Evolutionary conservation across 2,888 invertebrate species (phyloP).

Genomic region (Tenthredo scrophulariae): DNA sequence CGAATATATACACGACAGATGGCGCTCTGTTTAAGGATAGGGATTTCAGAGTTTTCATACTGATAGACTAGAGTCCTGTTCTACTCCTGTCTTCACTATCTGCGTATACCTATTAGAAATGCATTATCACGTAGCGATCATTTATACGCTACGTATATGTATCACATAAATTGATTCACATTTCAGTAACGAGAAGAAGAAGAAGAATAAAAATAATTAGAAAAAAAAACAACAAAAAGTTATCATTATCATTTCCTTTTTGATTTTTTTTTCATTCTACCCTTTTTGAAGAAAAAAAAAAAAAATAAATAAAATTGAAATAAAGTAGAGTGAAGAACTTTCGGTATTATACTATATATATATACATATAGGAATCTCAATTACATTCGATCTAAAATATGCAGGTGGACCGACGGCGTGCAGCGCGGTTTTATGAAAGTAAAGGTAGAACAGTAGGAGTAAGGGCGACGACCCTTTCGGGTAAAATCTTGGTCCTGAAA

Average conservation of each 20-base stretch:
- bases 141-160: no score
- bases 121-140: no score
- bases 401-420: not conserved
- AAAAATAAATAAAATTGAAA: no score
- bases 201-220: no score
- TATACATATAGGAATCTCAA: constrained; percentile 23
- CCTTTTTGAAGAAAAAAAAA: not conserved
- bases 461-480: constrained; percentile 42
- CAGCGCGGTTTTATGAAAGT: not conserved
- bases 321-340: not conserved
- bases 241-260: no score
- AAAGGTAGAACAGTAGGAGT: not conserved
- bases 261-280: not conserved
- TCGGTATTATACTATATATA: not conserved
- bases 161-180: no score
- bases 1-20: constrained; percentile 36
- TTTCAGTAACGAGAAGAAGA: no score
- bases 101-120: no score
- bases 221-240: no score
- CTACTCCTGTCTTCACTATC: no score
- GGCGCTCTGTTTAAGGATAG: constrained; percentile 1
- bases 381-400: constrained; percentile 27
- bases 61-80: not conserved
- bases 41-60: constrained; percentile 31
- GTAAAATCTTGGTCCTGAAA: not conserved